Percentiles rank a stretch among this genome's conserved stretches.
Conservation (phyloP, 2,797 vertebrate species). For the Hippopotamyrus pictus region DNA sequence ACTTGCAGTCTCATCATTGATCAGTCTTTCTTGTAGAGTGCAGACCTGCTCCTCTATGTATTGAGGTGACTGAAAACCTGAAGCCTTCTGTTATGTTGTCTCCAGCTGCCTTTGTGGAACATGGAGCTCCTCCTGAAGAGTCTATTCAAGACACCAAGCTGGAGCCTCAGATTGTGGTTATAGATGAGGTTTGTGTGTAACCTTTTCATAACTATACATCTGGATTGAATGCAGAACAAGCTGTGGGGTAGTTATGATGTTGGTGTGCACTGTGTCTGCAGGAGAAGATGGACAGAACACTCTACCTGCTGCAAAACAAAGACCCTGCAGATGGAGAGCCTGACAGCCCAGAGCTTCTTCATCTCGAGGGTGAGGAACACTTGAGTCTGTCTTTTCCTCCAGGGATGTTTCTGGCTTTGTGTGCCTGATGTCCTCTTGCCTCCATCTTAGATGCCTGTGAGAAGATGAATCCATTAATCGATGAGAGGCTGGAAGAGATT, state of each 20-base stretch:
- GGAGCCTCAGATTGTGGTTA: conserved; percentile 83
- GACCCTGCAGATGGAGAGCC: conserved; percentile 80
- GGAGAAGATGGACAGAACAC: conserved; percentile 86
- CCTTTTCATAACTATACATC: not conserved
- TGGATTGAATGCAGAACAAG: not conserved
- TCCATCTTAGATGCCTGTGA: conserved; percentile 71
- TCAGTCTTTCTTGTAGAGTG: not conserved
- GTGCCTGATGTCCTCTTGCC: not conserved
- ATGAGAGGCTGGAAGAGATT: conserved; percentile 90
- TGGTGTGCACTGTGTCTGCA: conserved; percentile 42
- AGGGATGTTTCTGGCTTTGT: not conserved
- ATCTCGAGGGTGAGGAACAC: conserved; percentile 79
- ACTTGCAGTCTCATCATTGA: not conserved
- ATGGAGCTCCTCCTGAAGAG: conserved; percentile 61
- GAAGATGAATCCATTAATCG: conserved; percentile 96
- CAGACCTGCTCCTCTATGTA: not conserved
- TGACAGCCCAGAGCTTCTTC: conserved; percentile 75
- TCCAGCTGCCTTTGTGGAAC: conserved; percentile 61
- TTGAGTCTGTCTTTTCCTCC: not conserved
- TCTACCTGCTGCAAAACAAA: conserved; percentile 84
- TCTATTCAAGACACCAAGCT: conserved; percentile 62
- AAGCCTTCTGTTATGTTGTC: not conserved
- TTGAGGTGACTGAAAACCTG: not conserved
- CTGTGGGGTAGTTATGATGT: conserved; percentile 51
- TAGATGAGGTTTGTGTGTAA: conserved; percentile 77